Conservation (phyloP, 1,140 invertebrate genomes). For the Orchestia grillus region DNA sequence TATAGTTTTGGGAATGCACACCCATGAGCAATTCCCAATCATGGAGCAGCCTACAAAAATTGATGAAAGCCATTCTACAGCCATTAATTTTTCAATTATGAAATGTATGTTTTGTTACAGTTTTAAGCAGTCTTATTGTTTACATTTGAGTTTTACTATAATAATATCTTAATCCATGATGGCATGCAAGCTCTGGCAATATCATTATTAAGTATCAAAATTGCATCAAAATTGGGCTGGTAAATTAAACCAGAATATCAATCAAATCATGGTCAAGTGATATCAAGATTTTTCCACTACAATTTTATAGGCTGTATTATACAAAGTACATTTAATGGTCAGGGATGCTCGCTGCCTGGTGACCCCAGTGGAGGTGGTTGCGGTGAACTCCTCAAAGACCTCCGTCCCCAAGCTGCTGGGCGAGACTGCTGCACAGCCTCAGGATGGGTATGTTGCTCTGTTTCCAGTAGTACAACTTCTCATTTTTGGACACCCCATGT, state of each 20-base stretch:
- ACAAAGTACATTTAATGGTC: neutral
- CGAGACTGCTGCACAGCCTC: neutral
- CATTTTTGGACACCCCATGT: too few relatives aligned
- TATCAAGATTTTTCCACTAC: too few relatives aligned
- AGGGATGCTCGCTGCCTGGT: slow-evolving; percentile 13
- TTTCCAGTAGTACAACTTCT: too few relatives aligned
- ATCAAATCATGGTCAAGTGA: too few relatives aligned
- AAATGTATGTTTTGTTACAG: neutral
- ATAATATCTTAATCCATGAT: too few relatives aligned
- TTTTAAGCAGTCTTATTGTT: too few relatives aligned
- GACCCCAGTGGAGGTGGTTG: neutral
- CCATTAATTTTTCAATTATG: neutral
- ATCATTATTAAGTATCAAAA: too few relatives aligned
- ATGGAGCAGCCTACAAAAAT: neutral
- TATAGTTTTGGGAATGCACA: neutral
- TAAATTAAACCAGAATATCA: too few relatives aligned
- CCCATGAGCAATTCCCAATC: neutral
- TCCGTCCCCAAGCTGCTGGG: slow-evolving; percentile 20
- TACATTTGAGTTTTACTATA: too few relatives aligned
- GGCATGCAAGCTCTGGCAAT: too few relatives aligned
- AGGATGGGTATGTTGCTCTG: neutral
- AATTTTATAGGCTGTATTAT: neutral
- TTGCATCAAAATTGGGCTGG: too few relatives aligned
- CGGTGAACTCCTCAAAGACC: neutral
- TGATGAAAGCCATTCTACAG: neutral